phyloP scores from a whole-genome alignment of 2,888 invertebrate species.

The Sinodicranocentrus sp. region DNA sequence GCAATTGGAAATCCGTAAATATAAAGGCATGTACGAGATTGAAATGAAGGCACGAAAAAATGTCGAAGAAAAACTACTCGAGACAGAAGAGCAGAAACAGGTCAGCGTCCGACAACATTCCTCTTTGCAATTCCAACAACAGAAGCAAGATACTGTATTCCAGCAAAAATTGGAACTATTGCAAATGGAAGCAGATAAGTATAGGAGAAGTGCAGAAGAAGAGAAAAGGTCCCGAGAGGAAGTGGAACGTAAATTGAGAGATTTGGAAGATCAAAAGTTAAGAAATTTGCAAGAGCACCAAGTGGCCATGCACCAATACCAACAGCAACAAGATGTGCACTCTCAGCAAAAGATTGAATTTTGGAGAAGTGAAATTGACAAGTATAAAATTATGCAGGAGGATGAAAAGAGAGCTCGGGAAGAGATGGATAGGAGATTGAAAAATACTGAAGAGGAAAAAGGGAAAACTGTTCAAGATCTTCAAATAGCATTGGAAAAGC shows the following conservation, averaged over 20 bases:
- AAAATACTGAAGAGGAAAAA: slow-evolving; percentile 42
- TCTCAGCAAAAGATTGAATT: slow-evolving; percentile 57
- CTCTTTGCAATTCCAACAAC: no score
- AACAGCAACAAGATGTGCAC: slow-evolving; percentile 2
- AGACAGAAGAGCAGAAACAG: no score
- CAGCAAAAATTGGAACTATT: not conserved
- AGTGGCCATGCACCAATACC: not conserved
- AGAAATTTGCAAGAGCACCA: slow-evolving; percentile 20
- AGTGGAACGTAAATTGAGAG: not conserved
- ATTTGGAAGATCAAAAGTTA: slow-evolving; percentile 8
- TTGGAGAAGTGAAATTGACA: slow-evolving; percentile 52
- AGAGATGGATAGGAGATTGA: slow-evolving; percentile 46
- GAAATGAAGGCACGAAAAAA: not conserved
- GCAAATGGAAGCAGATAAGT: not conserved
- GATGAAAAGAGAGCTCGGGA: slow-evolving; percentile 53
- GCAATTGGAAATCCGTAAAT: no score
- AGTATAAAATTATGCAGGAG: slow-evolving; percentile 63
- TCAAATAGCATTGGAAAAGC: slow-evolving; percentile 7
- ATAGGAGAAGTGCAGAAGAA: not conserved
- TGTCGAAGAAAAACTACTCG: not conserved
- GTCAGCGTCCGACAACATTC: no score
- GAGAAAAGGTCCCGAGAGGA: not conserved
- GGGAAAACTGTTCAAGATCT: not conserved
- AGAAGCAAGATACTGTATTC: not conserved
- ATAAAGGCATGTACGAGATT: no score